A percentile compares a stretch with the other conserved stretches of the same genome.
phyloP scores from a whole-genome alignment of 2,888 invertebrate species.

The Amphipoea oculea region DNA sequence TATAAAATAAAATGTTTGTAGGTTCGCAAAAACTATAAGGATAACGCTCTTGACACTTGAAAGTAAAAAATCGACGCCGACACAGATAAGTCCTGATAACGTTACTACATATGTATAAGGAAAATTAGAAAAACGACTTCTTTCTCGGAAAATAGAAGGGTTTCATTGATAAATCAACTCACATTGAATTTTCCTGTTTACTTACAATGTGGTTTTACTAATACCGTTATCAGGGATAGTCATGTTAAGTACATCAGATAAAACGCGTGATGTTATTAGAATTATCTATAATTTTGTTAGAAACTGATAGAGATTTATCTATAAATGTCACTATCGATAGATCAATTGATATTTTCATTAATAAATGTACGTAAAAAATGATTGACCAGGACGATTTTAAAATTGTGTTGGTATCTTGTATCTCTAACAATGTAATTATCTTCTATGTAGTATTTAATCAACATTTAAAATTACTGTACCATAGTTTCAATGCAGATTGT shows the following conservation, averaged over 20 bases:
- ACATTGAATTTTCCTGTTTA: constrained; percentile 33
- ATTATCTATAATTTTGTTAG: constrained; percentile 28
- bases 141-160: background rate
- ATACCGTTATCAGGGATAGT: constrained; percentile 10
- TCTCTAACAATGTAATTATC: background rate
- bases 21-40: background rate
- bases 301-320: constrained; percentile 6
- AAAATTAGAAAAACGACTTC: constrained; percentile 4
- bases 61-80: background rate
- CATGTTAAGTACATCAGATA: constrained; percentile 20
- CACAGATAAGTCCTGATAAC: constrained; percentile 8
- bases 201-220: background rate
- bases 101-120: constrained; percentile 8
- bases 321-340: constrained; percentile 19
- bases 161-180: constrained; percentile 20
- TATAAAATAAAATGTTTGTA: background rate
- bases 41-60: background rate
- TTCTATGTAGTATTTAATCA: background rate
- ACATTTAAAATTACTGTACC: background rate
- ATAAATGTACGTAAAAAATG: background rate
- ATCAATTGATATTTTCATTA: constrained; percentile 10
- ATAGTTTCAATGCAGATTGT: background rate
- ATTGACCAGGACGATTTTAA: constrained; percentile 15
- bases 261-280: constrained; percentile 10
- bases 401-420: background rate